Percentiles rank a stretch among this genome's conserved stretches.
These are phyloP conservation scores for Eretmocerus hayati DNA, from an alignment of 2,888 invertebrate species.

Conservation along the genomic window DNA sequence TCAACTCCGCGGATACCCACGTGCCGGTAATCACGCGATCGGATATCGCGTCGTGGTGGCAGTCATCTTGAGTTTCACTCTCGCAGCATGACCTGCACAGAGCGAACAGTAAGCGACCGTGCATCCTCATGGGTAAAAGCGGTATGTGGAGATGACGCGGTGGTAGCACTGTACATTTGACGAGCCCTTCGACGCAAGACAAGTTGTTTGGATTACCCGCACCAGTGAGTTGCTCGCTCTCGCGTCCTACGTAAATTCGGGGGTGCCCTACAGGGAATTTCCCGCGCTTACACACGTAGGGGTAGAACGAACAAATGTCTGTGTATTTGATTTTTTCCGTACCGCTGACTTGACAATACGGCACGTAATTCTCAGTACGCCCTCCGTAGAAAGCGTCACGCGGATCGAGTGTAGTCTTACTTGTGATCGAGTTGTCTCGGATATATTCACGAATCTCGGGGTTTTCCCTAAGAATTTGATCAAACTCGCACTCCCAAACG, in stretches of 20 bases:
- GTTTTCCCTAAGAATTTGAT: too few relatives aligned
- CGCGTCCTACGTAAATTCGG: conserved; percentile 18
- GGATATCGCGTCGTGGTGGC: conserved; percentile 28
- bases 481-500: too few relatives aligned
- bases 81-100: conserved; percentile 37
- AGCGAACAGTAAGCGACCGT: conserved; percentile 34
- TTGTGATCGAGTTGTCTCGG: too few relatives aligned
- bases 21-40: conserved; percentile 32
- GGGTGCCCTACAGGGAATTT: conserved; percentile 34
- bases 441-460: too few relatives aligned
- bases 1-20: conserved; percentile 38
- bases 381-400: too few relatives aligned
- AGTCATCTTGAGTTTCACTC: conserved; percentile 25
- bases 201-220: too few relatives aligned
- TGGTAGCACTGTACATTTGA: background rate
- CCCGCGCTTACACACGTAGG: conserved; percentile 26
- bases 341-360: too few relatives aligned
- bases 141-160: conserved; percentile 24
- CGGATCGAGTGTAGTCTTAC: too few relatives aligned
- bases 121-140: conserved; percentile 31
- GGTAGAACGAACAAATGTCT: conserved; percentile 30
- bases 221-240: too few relatives aligned
- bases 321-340: conserved; percentile 21
- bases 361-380: too few relatives aligned
- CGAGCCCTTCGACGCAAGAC: too few relatives aligned